Evolutionary conservation across 2,888 invertebrate genomes (phyloP), one percentile per base, ranked within the genome.

Genomic region (Ceraclea dissimilis): DNA sequence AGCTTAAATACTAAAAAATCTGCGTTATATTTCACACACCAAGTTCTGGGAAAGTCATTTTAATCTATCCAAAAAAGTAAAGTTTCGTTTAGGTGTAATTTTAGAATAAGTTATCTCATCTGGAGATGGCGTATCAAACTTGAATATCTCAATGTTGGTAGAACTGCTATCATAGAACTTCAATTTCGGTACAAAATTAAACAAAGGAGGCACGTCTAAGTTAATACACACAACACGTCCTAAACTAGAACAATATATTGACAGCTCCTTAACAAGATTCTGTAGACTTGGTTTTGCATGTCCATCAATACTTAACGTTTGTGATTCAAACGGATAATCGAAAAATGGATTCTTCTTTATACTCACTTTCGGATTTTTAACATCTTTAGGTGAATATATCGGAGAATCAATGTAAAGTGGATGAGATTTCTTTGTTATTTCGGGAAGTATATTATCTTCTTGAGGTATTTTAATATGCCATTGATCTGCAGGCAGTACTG

Each of bases 141-240:
- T 31, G 16, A 46, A 22, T 1, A 18, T 13, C 34, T 10, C 4
- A 19, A 39, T 44, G 26, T 44, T 52, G n/a, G 2, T 6, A 20
- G 19, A n/a, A 16, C n/a, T 51, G n/a, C 8, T 20, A 20, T 39
- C 39, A 13, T 39, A 39, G 16, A 13, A 8, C 8, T 39, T 39
- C 4, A 39, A 39, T 39, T 39, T 39, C 5, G 39, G 39, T 39
- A 8, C 39, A 16, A 39, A 39, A n/a, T 5, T 13, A 39, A 34
- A 19, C 17, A 18, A 18, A 2, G 39, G 16, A 8, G 19, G 16
- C 5, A 18, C n/a, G 6, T n/a, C 51, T 5, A 39, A 51, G 5
- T 34, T 51, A 16, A 19, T 39, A 16, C 20, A 39, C 20, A 51
- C 39, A 13, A 39, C 51, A 8, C 34, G 18, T 34, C 51, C 51